These are phyloP conservation scores for Bursaphelenchus mucronatus DNA, from an alignment of 1,140 invertebrate species.

Conservation along the genomic window DNA sequence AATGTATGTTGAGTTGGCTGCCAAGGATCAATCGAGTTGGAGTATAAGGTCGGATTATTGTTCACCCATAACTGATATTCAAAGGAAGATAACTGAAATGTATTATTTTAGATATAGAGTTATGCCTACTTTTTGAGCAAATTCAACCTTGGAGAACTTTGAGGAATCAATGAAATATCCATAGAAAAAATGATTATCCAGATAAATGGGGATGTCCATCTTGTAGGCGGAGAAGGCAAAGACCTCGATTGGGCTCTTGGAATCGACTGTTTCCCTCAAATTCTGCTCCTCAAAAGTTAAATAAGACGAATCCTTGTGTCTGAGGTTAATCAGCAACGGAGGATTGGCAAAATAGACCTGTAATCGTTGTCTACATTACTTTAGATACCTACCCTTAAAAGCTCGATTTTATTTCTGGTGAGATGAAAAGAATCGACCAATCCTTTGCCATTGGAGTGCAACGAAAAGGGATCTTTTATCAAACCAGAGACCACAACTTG, in stretches of 20 bases:
- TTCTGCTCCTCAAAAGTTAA: constrained; percentile 73
- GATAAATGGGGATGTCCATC: constrained; percentile 65
- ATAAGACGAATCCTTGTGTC: constrained; percentile 66
- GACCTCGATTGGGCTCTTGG: constrained; percentile 85
- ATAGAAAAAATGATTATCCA: constrained; percentile 50
- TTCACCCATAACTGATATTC: constrained; percentile 31
- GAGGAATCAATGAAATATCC: constrained; percentile 66
- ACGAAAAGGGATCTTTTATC: constrained; percentile 28
- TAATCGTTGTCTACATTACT: constrained; percentile 73
- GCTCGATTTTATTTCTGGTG: constrained; percentile 13
- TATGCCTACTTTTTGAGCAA: background rate
- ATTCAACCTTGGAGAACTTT: constrained; percentile 1
- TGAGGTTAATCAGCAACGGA: constrained; percentile 77
- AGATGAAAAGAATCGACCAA: constrained; percentile 25
- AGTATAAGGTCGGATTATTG: constrained; percentile 53
- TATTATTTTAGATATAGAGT: constrained; percentile 4
- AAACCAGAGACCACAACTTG: constrained; percentile 64
- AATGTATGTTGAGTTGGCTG: constrained; percentile 67
- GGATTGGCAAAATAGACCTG: constrained; percentile 86
- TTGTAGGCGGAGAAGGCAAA: constrained; percentile 79
- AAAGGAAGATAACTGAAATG: constrained; percentile 41
- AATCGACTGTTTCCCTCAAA: constrained; percentile 69
- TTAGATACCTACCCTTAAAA: constrained; percentile 26
- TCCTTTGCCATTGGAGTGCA: constrained; percentile 35
- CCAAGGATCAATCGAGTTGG: constrained; percentile 60